phyloP scores from a whole-genome alignment of 2,113 vertebrate genomes.

The Smithornis capensis region DNA sequence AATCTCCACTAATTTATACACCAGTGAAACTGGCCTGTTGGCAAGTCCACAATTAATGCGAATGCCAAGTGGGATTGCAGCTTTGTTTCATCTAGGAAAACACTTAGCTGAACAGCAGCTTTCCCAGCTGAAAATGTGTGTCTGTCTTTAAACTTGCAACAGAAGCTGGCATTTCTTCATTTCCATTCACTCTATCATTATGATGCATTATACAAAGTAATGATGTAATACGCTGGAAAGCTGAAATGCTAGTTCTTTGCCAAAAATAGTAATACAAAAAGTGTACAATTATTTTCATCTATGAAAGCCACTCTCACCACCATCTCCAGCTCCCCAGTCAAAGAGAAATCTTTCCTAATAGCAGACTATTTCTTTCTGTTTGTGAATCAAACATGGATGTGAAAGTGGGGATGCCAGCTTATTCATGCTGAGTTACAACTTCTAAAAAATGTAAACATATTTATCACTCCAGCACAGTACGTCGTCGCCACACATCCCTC shows the following conservation, averaged over 20 bases:
- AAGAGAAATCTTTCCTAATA: constrained; percentile 79
- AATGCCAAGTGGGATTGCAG: constrained; percentile 79
- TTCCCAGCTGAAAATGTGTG: constrained; percentile 77
- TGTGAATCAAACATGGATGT: constrained; percentile 60
- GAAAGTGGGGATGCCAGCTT: constrained; percentile 49
- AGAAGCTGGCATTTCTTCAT: constrained; percentile 77
- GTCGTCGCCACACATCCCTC: constrained; percentile 7
- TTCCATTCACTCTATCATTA: constrained; percentile 82
- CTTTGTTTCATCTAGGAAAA: constrained; percentile 81
- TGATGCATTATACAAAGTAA: constrained; percentile 85
- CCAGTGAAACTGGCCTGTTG: constrained; percentile 75
- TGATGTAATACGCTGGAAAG: constrained; percentile 82
- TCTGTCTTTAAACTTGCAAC: constrained; percentile 79
- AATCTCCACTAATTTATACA: constrained; percentile 78
- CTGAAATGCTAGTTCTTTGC: constrained; percentile 71
- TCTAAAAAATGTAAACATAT: constrained; percentile 75
- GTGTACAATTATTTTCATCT: constrained; percentile 84
- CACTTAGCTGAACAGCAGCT: constrained; percentile 74
- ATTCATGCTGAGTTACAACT: constrained; percentile 67
- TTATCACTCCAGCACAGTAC: constrained; percentile 43
- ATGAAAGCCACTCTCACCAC: constrained; percentile 77
- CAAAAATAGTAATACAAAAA: constrained; percentile 85
- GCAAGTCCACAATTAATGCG: constrained; percentile 81
- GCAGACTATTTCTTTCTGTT: constrained; percentile 74
- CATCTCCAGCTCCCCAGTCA: constrained; percentile 73